These are phyloP conservation scores for Pseudorectes ferrugineus DNA, from an alignment of 2,113 vertebrate genomes.

Conservation along the genomic window DNA sequence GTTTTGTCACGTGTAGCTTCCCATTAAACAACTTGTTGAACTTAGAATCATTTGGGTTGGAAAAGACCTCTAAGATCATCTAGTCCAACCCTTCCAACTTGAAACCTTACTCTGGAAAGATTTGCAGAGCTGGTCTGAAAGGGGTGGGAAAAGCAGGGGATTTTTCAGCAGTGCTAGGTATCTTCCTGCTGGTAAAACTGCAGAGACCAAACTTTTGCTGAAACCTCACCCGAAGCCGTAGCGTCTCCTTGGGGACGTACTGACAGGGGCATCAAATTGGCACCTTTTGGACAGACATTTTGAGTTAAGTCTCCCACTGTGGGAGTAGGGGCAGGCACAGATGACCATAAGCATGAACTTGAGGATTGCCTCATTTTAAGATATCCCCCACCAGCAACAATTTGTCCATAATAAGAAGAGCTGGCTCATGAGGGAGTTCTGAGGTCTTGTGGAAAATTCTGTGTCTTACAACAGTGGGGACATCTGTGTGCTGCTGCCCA, in stretches of 20 bases:
- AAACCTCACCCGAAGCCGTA: neutral
- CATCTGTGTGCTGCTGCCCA: neutral
- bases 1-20: neutral
- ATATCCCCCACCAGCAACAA: neutral
- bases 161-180: neutral
- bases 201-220: neutral
- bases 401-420: neutral
- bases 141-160: neutral
- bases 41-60: neutral
- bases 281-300: neutral
- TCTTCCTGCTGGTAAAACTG: neutral
- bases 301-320: neutral
- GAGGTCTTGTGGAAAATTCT: neutral
- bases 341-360: neutral
- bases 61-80: neutral
- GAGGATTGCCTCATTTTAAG: neutral
- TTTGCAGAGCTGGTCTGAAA: neutral
- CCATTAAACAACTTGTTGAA: neutral
- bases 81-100: neutral
- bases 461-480: neutral
- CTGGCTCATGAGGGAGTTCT: neutral
- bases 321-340: neutral
- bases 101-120: neutral
- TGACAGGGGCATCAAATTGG: neutral
- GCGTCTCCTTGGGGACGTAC: fast-evolving